Evolutionary conservation across 2,888 invertebrate species (phyloP), one percentile per base, ranked within the genome.

Genomic region (Agelastica alni): DNA sequence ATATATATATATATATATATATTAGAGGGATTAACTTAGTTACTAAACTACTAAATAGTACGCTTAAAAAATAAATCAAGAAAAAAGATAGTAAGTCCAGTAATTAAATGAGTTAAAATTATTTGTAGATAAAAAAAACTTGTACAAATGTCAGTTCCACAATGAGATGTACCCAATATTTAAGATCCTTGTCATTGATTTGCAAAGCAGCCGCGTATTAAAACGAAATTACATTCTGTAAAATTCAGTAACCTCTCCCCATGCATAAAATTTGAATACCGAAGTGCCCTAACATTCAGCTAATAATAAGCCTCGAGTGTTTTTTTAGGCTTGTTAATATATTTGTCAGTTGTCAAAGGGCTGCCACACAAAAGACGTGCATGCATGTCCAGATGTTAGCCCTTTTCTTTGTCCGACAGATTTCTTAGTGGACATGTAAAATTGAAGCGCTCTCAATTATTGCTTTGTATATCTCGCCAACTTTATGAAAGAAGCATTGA

Each of bases 331-430:
- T 58, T 52, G 58, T 62, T 65, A 63, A 59, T 58, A 59, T 64
- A 53, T 56, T 56, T 51, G 46, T 54, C 58, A 49, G 43, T 65
- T 61, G 62, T 61, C 63, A 63, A 63, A 63, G 64, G 66, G 64
- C 20, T 59, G 28, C 48, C 16, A 51, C 34, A 53, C 42, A 52
- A 58, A 55, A 48, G 55, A 48, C 49, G 12, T 10, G 20, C 37
- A 51, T 49, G 54, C 22, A 65, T 65, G 64, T 66, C 67, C 67
- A 65, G 65, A 68, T 68, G 66, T 65, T 65, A 64, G 65, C 61
- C 61, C 59, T 49, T 49, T 59, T 58, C 61, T 65, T 67, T 64
- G 61, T 61, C 56, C 7, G 52, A 57, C 30, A 60, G 56, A 59
- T 52, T 56, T 60, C 61, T 63, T 56, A 62, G 64, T 67, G 67